Base-by-base conservation (phyloP, 2,113 vertebrate genomes). In the Suricata suricatta region DNA sequence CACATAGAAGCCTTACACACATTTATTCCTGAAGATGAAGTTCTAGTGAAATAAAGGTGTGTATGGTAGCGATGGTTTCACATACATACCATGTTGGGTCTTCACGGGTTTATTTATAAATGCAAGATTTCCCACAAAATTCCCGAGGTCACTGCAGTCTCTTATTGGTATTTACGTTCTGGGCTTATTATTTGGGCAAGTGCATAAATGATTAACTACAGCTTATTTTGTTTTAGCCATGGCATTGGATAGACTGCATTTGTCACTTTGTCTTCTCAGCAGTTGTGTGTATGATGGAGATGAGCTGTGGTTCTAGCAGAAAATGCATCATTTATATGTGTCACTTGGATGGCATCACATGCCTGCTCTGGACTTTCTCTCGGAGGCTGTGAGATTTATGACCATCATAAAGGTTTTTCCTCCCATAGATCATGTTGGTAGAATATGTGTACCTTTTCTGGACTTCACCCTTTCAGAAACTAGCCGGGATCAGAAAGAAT, bases 201-300 rank as follows among this genome's bases (percentile, higher is more conserved):
- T 97, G 23, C 1, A 97, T 94, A 94, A 91, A 95, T 97, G 97
- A 98, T 97, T 97, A 97, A 97, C 86, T 97, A 89, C 38, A 95
- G 77, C 88, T 95, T 95, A 84, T 97, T 97, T 76, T 89, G 94
- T 93, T 96, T 95, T 80, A 89, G 86, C 93, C 83, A 94, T 69
- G 60, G 68, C 64, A 50, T 83, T 31, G 6, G 41, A 60, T 44
- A 95, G 97, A 91, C 68, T 16, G 11, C 57, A 63, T 93, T 86
- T 98, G 90, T 96, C 95, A 79, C 95, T 98, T 96, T 97, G 97
- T 98, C 85, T 98, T 97, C 92, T 82, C 90, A 41, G 96, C 97
- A 98, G 97, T 98, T 98, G 98, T 98, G 97, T 94, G 98, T 57
- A 97, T 98, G 98, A 98, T 98, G 98, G 97, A 98, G 98, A 98